phyloP scores from a whole-genome alignment of 2,113 vertebrate species.

The Anhinga rufa region DNA sequence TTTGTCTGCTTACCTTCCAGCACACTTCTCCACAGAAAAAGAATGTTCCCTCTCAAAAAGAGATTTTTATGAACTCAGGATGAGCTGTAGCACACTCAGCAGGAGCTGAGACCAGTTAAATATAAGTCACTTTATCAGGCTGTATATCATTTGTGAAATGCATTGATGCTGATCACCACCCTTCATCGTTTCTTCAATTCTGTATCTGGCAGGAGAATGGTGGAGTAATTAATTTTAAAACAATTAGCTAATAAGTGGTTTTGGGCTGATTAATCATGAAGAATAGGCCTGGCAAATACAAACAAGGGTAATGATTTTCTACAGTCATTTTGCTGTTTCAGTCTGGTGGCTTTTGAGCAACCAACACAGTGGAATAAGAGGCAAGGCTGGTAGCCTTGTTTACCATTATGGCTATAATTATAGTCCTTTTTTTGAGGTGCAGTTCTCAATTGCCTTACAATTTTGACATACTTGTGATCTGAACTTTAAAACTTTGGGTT shows the following conservation, averaged over 20 bases:
- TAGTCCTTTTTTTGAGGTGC: background rate
- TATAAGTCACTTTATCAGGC: background rate
- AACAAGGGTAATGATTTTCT: background rate
- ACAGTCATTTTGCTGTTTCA: background rate
- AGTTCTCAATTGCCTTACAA: background rate
- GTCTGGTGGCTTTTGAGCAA: background rate
- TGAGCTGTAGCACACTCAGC: background rate
- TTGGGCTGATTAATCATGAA: background rate
- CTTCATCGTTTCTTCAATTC: background rate
- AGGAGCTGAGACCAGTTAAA: background rate
- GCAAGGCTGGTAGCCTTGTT: background rate
- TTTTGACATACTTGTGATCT: background rate
- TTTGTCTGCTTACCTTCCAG: background rate
- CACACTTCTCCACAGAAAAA: background rate
- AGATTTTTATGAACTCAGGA: background rate
- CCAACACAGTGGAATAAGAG: background rate
- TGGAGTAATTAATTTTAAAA: background rate
- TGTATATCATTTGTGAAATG: background rate
- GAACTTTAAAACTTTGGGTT: background rate
- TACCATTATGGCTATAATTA: background rate
- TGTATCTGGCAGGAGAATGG: background rate
- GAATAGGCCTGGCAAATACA: background rate
- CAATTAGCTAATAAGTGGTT: background rate
- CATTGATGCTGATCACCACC: background rate
- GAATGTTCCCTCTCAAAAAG: background rate